Base-by-base conservation (phyloP, 2,797 vertebrate genomes). In the Furcifer pardalis region DNA sequence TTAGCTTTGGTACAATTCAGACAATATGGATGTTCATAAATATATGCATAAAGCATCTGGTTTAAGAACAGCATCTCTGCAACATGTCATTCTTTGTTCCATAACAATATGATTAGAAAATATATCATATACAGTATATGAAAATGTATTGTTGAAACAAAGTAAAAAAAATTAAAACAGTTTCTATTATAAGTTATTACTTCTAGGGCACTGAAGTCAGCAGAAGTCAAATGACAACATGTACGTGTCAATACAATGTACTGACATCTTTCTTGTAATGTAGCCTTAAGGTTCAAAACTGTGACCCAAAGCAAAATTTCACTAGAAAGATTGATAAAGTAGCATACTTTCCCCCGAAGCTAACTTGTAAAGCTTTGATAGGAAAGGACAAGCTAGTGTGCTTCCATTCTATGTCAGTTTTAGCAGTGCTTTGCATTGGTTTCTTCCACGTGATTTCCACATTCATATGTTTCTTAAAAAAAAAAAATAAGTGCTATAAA, bases 31-130 rank as follows among this genome's bases (percentile, higher is more conserved):
- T 81, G 0, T 81, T 91, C 37, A 84, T 46, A 86, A 85, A 89
- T 66, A 79, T 60, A 76, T 23, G 5, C 10, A 77, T 78, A 84
- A 79, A 87, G 71, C 1, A 0, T 27, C 1, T 81, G 3, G 2
- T 77, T 83, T 69, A 87, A 91, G 74, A 83, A 79, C 73, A 30
- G 46, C 85, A 44, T 91, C 35, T 69, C 17, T 91, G 13, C 12
- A 79, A 56, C 7, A 1, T 75, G 37, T n/a, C 23, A 85, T 84
- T 12, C 0, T 81, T 90, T 86, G 1, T 30, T 19, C 13, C 79
- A 69, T 81, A 40, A 59, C n/a, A 72, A 65, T 87, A 65, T 80
- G 82, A 59, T 59, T 35, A 72, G 63, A 77, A 71, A 68, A 73
- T 46, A 13, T 49, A 9, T 66, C 73, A 82, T 32, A 30, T 0